phyloP scores from a whole-genome alignment of 2,888 invertebrate genomes.

The Yponomeuta plumbellus region DNA sequence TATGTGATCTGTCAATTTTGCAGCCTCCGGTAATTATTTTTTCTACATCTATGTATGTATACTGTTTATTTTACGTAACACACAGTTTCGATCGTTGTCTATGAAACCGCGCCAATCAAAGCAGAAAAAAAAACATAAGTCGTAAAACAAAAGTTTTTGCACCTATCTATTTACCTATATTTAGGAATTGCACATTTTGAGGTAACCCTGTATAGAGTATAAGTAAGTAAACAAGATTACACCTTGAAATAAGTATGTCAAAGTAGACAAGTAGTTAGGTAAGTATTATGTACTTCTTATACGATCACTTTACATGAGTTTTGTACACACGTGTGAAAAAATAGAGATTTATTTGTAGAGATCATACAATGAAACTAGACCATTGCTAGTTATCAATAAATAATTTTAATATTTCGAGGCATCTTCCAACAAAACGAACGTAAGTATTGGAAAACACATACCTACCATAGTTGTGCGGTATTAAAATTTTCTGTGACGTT shows the following conservation, averaged over 20 bases:
- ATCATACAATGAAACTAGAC: conserved; percentile 72
- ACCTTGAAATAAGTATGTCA: conserved; percentile 3
- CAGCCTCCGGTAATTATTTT: too few relatives aligned
- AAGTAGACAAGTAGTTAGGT: background rate
- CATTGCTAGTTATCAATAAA: conserved; percentile 46
- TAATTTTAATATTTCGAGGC: background rate
- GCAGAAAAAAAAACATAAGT: too few relatives aligned
- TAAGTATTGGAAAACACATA: too few relatives aligned
- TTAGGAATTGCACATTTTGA: background rate
- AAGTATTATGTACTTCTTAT: conserved; percentile 23
- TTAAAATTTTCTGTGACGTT: too few relatives aligned
- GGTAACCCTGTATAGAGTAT: background rate
- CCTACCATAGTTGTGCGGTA: too few relatives aligned
- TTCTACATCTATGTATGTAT: too few relatives aligned
- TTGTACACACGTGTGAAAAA: conserved; percentile 75
- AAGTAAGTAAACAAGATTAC: background rate
- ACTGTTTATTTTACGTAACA: too few relatives aligned
- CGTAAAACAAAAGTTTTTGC: too few relatives aligned
- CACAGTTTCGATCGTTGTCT: too few relatives aligned
- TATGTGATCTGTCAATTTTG: too few relatives aligned
- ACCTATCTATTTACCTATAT: too few relatives aligned
- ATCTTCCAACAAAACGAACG: background rate
- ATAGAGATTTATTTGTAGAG: conserved; percentile 75
- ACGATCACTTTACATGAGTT: conserved; percentile 71
- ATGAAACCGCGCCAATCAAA: too few relatives aligned